A percentile compares a stretch with the other conserved stretches of the same genome.
phyloP scores from a whole-genome alignment of 35 echinoderm and acorn worm species.

The Hemicentrotus pulcherrimus region DNA sequence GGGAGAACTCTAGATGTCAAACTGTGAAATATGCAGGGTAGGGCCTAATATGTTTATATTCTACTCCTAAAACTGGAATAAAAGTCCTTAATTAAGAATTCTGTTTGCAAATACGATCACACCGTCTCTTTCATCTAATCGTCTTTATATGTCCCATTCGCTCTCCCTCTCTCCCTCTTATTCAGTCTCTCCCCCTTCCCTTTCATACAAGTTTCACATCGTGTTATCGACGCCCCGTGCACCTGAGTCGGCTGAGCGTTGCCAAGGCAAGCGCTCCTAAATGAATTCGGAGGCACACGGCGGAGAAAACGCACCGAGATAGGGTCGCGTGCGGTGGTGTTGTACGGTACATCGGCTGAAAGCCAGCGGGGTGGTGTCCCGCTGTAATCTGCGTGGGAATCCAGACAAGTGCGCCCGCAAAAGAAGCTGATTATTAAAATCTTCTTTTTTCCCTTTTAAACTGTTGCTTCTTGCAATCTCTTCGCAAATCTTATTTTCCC shows the following conservation, averaged over 20 bases:
- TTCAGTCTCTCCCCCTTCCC: neutral
- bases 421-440: conserved; percentile 16
- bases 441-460: neutral
- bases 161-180: neutral
- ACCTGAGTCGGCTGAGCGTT: neutral
- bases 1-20: neutral
- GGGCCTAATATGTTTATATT: neutral
- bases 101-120: conserved; percentile 1
- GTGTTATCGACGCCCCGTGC: neutral
- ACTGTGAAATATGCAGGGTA: neutral
- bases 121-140: neutral
- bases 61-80: neutral
- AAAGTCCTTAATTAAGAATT: neutral
- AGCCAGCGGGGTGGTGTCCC: neutral
- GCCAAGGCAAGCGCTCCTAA: neutral
- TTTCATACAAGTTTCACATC: neutral
- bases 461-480: conserved; percentile 10
- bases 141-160: neutral
- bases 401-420: neutral
- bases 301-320: neutral
- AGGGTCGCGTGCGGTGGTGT: neutral
- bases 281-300: neutral
- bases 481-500: neutral
- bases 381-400: conserved; percentile 28
- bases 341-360: neutral